phyloP scores from a whole-genome alignment of 2,797 vertebrate species.

The Mormyrops boulengeri region DNA sequence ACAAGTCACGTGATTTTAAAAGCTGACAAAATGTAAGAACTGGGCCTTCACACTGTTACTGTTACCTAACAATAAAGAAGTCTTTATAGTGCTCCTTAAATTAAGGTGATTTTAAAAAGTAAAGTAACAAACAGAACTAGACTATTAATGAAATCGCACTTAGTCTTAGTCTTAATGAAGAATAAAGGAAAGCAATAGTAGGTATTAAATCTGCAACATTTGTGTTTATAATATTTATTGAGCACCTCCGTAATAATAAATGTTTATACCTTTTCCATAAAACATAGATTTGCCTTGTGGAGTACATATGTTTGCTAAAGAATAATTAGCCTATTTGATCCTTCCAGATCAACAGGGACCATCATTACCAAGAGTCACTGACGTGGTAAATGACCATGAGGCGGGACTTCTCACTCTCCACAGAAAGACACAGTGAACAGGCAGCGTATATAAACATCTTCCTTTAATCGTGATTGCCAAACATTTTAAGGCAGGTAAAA shows the following conservation, averaged over 20 bases:
- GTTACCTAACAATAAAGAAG: background rate
- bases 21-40: background rate
- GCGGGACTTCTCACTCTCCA: background rate
- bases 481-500: slow-evolving; percentile 98
- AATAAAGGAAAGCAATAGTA: background rate
- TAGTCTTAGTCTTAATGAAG: background rate
- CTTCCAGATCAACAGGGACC: background rate
- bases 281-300: background rate
- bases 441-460: slow-evolving; percentile 62
- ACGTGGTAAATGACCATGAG: background rate
- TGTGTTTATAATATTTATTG: background rate
- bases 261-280: background rate
- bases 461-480: slow-evolving; percentile 97
- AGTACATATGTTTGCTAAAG: background rate
- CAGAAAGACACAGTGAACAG: slow-evolving; percentile 15
- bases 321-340: background rate
- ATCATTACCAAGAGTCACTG: background rate
- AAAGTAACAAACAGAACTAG: background rate
- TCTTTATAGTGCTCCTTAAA: background rate
- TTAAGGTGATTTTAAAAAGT: background rate
- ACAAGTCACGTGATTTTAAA: background rate
- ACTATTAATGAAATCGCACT: background rate
- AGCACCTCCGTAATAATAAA: background rate
- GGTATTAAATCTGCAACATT: background rate
- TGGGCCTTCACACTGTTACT: background rate